Conservation (phyloP, 2,113 vertebrate species). For the Centropus unirufus region DNA sequence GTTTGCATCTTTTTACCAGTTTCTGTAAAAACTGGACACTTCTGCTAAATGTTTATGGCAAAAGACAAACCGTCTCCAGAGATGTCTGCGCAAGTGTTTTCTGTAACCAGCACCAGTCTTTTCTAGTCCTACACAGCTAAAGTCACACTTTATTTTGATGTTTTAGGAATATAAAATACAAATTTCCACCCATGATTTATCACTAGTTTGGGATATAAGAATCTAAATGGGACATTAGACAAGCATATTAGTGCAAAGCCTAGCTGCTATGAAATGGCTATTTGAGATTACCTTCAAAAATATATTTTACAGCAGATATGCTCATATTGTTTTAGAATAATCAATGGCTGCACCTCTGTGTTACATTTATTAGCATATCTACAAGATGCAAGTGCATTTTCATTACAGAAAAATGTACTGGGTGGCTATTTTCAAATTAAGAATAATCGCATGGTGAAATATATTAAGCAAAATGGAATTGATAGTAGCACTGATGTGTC, state of each 20-base stretch:
- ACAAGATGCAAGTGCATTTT: slow-evolving; percentile 51
- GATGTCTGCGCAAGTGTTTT: background rate
- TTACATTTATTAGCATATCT: slow-evolving; percentile 63
- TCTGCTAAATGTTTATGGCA: background rate
- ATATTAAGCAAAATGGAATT: slow-evolving; percentile 42
- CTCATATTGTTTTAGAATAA: slow-evolving; percentile 60
- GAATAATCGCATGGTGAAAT: slow-evolving; percentile 47
- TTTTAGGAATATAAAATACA: slow-evolving; percentile 49
- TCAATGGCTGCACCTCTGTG: slow-evolving; percentile 44
- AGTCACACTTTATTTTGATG: slow-evolving; percentile 50
- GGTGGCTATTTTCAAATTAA: slow-evolving; percentile 60
- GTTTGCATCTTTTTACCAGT: background rate
- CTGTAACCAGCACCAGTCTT: background rate
- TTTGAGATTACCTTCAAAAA: slow-evolving; percentile 55
- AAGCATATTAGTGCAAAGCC: slow-evolving; percentile 58
- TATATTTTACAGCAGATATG: slow-evolving; percentile 34
- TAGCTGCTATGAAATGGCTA: slow-evolving; percentile 50
- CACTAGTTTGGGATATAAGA: slow-evolving; percentile 48
- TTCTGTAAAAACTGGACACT: background rate
- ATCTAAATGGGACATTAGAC: slow-evolving; percentile 59
- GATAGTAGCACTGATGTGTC: slow-evolving; percentile 51
- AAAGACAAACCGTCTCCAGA: background rate
- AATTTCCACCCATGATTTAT: slow-evolving; percentile 59
- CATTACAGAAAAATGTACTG: slow-evolving; percentile 34
- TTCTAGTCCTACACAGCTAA: background rate